Evolutionary conservation across 92 coral and sea anemone species (phyloP).

Genomic region (Zoanthus sansibaricus): DNA sequence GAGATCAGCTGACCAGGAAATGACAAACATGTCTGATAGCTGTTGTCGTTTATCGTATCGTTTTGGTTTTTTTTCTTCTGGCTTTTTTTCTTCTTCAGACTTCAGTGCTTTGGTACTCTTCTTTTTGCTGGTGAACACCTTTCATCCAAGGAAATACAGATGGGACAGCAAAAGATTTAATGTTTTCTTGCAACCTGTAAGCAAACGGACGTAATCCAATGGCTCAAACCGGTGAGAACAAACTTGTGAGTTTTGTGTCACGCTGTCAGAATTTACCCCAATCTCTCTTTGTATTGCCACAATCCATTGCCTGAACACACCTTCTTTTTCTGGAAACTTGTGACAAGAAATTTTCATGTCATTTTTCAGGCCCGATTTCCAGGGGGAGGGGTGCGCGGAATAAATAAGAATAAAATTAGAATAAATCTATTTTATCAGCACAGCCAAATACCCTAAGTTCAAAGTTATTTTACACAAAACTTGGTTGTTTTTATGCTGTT

Average conservation of each 20-base stretch:
- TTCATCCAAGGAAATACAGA: conserved; percentile 2
- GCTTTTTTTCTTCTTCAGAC: not conserved
- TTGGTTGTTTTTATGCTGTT: no score
- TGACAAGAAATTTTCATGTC: no score
- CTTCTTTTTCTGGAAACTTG: conserved; percentile 61
- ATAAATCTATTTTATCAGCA: no score
- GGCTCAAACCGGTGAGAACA: conserved; percentile 75
- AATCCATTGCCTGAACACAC: conserved; percentile 64
- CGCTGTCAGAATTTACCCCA: conserved; percentile 20
- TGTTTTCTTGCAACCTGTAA: conserved; percentile 16
- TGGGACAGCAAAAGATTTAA: no score
- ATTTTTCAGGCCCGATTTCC: no score
- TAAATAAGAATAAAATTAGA: no score
- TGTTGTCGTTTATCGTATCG: not conserved
- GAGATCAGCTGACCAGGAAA: no score
- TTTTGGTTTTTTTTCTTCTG: not conserved
- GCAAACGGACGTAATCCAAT: conserved; percentile 18
- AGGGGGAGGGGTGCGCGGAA: no score
- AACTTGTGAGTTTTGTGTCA: conserved; percentile 58
- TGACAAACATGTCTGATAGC: not conserved
- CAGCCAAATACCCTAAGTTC: no score
- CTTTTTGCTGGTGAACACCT: conserved; percentile 28
- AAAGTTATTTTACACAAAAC: no score
- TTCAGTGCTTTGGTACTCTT: conserved; percentile 26
- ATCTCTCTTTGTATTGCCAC: conserved; percentile 72